Evolutionary conservation across 1,140 invertebrate species (phyloP), one percentile per base, ranked within the genome.

Genomic region (Caenorhabditis remanei): DNA sequence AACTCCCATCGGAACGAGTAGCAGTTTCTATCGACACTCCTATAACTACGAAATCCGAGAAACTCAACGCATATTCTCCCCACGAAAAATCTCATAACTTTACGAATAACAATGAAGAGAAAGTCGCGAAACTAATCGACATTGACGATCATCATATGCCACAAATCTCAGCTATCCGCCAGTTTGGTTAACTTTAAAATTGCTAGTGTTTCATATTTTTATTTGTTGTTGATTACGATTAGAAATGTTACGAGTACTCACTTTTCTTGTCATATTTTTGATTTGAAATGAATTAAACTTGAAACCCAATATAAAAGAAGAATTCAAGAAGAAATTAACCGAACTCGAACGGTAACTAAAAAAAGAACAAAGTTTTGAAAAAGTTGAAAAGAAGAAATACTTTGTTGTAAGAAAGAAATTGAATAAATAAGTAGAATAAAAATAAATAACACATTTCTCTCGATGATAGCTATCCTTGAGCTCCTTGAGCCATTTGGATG

Each of bases 401-500:
- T 63, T 32, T 21, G 2, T 63, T 32, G n/a, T 32, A 63, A 63
- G 9, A 11, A 63, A 32, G 19, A 63, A 63, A 63, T 58, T 16
- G n/a, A 61, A 65, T 41, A 65, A 13, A 14, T 65, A 65, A 41
- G 9, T 11, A 8, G 0, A 7, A 46, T 71, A 71, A 71, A 71
- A 48, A 65, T 32, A 50, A 50, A 24, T 2, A 43, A 16, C 32
- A 32, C 32, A 32, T 32, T 32, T 32, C 32, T 2, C 32, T 32
- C 32, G 32, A 32, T 0, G 32, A 32, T 32, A 32, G 4, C 53
- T 24, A 50, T 79, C 71, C 19, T 50, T 79, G 71, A 53, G 46
- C 71, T 19, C 71, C 86, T 43, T 56, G 55, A 41, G 87, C 87
- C 24, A 88, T 56, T 55, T 53, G 43, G 46, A 88, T 63, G 7